Conservation (phyloP, 2,888 invertebrate genomes). For the Lasioglossum figueresi region DNA sequence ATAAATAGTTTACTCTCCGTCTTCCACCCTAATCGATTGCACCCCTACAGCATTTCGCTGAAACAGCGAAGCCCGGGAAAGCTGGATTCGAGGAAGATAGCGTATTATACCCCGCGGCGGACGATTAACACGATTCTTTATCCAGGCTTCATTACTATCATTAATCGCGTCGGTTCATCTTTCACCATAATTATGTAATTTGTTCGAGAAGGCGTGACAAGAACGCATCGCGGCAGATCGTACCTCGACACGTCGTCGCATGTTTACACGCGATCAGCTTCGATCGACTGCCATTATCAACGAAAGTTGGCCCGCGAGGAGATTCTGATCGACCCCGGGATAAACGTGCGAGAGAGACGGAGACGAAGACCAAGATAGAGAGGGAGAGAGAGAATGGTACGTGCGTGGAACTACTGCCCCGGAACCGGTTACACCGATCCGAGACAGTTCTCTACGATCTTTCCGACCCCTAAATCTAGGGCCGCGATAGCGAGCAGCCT, state of each 20-base stretch:
- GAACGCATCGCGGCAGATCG: not conserved
- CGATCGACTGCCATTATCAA: slow-evolving; percentile 4
- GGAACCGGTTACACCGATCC: slow-evolving; percentile 39
- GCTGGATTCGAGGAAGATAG: not conserved
- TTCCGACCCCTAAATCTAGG: slow-evolving; percentile 36
- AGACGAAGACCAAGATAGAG: not conserved
- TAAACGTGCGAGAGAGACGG: not conserved
- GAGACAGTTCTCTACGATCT: slow-evolving; percentile 14
- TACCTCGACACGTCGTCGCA: not conserved
- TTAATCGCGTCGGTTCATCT: not conserved
- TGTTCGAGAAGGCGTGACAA: slow-evolving; percentile 6
- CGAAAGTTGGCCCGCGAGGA: not conserved
- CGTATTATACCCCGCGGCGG: not conserved
- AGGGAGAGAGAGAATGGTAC: not conserved
- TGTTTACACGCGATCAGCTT: slow-evolving; percentile 16
- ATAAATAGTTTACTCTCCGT: not conserved
- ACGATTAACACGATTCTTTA: slow-evolving; percentile 5
- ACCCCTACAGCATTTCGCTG: not conserved
- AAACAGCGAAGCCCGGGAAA: not conserved
- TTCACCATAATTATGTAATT: not conserved
- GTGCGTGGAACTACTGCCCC: slow-evolving; percentile 14
- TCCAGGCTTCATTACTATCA: not conserved
- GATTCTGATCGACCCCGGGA: slow-evolving; percentile 24
- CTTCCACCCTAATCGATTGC: not conserved
- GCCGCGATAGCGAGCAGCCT: slow-evolving; percentile 17